Conservation (phyloP, 2,888 invertebrate species). For the Coenonympha arcania region DNA sequence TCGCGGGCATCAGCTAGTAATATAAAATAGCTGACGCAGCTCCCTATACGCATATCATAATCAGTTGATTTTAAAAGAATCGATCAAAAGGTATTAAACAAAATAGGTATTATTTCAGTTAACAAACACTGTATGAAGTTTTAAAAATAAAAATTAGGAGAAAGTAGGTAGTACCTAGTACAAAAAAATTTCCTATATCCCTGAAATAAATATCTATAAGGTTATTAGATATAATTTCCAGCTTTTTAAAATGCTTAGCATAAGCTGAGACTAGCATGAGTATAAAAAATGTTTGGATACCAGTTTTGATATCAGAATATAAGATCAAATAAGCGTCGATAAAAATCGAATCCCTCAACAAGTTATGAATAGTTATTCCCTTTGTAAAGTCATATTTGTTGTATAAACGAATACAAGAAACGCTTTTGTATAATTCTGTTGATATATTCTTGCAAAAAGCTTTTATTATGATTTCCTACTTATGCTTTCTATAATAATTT, state of each 20-base stretch:
- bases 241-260: neutral
- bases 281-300: slow-evolving; percentile 7
- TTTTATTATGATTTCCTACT: too few species aligned
- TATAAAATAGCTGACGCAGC: too few species aligned
- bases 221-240: neutral
- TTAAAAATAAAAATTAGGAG: too few species aligned
- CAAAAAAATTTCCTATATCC: too few species aligned
- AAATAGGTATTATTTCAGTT: too few species aligned
- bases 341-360: slow-evolving; percentile 17
- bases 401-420: slow-evolving; percentile 15
- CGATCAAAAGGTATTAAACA: too few species aligned
- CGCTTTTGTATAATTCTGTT: slow-evolving; percentile 3
- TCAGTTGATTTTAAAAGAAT: too few species aligned
- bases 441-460: slow-evolving; percentile 2
- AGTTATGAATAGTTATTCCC: slow-evolving; percentile 21
- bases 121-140: too few species aligned
- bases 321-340: slow-evolving; percentile 15
- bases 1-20: too few species aligned
- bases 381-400: slow-evolving; percentile 16
- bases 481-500: too few species aligned
- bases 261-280: neutral
- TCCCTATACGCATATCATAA: too few species aligned
- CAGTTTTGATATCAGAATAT: slow-evolving; percentile 13
- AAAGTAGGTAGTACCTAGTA: too few species aligned
- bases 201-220: neutral